These are phyloP conservation scores for Champsocephalus esox DNA, from an alignment of 2,797 vertebrate species.

Conservation along the genomic window DNA sequence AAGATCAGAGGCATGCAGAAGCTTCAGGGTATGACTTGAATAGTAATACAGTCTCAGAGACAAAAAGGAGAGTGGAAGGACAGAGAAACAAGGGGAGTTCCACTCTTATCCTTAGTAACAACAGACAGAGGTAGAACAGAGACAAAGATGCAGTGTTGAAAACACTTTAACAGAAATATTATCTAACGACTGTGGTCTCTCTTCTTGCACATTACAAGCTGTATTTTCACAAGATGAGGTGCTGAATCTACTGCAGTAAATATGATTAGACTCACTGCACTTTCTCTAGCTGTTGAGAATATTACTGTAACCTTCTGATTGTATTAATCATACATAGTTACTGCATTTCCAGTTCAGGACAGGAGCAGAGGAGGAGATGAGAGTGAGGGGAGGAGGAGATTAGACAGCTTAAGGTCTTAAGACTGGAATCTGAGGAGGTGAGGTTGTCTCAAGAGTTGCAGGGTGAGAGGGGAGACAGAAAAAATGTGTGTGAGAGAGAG, in stretches of 20 bases:
- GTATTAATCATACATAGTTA: slow-evolving; percentile 26
- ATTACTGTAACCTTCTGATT: slow-evolving; percentile 19
- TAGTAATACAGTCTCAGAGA: slow-evolving; percentile 59
- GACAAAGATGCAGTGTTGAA: slow-evolving; percentile 9
- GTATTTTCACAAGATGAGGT: slow-evolving; percentile 16
- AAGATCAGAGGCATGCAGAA: slow-evolving; percentile 66
- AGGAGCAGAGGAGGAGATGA: too few relatives aligned
- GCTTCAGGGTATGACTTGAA: slow-evolving; percentile 56
- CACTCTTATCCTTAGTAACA: slow-evolving; percentile 46
- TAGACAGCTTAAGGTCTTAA: too few relatives aligned
- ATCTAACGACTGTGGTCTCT: slow-evolving; percentile 38
- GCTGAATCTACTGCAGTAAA: slow-evolving; percentile 18
- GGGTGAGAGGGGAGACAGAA: too few relatives aligned
- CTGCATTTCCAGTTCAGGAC: slow-evolving; percentile 3
- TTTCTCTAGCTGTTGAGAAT: slow-evolving; percentile 7
- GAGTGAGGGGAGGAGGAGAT: too few relatives aligned
- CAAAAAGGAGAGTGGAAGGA: slow-evolving; percentile 47
- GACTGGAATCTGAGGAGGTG: too few relatives aligned
- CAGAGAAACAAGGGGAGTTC: slow-evolving; percentile 32
- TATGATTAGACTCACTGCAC: slow-evolving; percentile 29
- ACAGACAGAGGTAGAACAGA: slow-evolving; percentile 32
- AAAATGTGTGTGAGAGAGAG: too few relatives aligned
- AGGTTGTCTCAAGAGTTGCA: too few relatives aligned
- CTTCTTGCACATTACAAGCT: slow-evolving; percentile 28
- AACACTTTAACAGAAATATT: slow-evolving; percentile 49